Evolutionary conservation across 1,140 invertebrate species (phyloP), one percentile per base, ranked within the genome.

Genomic region (Bombus pyrosoma): DNA sequence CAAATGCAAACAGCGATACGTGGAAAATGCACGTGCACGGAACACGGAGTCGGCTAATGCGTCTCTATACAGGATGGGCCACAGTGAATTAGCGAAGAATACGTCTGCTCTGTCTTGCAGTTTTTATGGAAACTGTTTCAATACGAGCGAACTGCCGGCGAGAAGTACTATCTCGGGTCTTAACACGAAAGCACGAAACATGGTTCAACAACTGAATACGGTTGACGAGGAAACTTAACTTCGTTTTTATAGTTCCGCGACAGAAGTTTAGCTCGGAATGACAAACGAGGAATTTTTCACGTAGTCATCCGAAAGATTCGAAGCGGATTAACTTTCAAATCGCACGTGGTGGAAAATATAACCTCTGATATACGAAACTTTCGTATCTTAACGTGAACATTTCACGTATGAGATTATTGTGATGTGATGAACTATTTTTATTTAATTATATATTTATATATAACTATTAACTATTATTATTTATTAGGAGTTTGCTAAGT

Each of bases 1-100:
- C 37, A 25, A 62, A 72, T 62, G 66, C 22, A 57, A 57, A 79
- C 53, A 79, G 74, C 37, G 28, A 59, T 79, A 68, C 82, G 28
- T 39, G 64, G 39, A 28, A 9, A 74, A 68, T n/a, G 32, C 72
- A 39, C 41, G 39, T 13, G 22, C 15, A 57, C 5, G 22, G 22
- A 34, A 41, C 59, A 53, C 43, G 22, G 3, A 18, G 64, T 15
- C 22, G 34, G 32, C 34, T 71, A 39, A 71, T 72, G 39, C 53
- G 6, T 22, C 2, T 3, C 37, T 34, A 57, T 59, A 41, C 28
- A 13, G 6, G 62, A n/a, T n/a, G 43, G 15, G 1, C 32, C 43
- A 32, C n/a, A 10, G 43, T 34, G 32, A 53, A 80, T 53, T 39
- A 75, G 28, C 53, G n/a, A 32, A 25, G 73, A 32, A 53, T 25